These are phyloP conservation scores for Candoia aspera DNA, from an alignment of 2,113 vertebrate genomes.

Conservation along the genomic window DNA sequence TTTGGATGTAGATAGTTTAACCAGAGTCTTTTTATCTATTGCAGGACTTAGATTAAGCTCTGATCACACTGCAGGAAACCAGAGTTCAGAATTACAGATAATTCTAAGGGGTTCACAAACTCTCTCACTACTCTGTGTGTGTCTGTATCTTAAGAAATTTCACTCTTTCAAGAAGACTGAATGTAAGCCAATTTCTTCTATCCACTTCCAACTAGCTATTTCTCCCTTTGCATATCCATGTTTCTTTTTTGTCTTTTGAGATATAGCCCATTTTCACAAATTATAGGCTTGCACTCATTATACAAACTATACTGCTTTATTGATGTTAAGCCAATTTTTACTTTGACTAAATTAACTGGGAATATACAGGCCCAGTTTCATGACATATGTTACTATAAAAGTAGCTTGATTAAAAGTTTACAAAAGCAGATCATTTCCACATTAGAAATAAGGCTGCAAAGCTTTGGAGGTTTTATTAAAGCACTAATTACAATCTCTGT, in stretches of 20 bases:
- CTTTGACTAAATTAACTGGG: constrained; percentile 1
- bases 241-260: not conserved
- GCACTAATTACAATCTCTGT: not conserved
- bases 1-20: not conserved
- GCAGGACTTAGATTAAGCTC: not conserved
- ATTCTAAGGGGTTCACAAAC: not conserved
- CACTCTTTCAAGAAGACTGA: not conserved
- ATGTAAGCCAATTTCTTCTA: not conserved
- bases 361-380: not conserved
- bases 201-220: too few relatives aligned
- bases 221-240: not conserved
- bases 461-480: not conserved
- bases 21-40: not conserved
- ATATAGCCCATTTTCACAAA: not conserved
- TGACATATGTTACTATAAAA: not conserved
- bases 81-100: not conserved
- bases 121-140: not conserved
- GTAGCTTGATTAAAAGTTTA: not conserved
- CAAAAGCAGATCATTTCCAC: too few relatives aligned
- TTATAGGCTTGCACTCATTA: not conserved
- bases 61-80: not conserved
- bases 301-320: not conserved
- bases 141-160: not conserved
- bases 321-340: not conserved
- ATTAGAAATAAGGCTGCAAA: not conserved